Base-by-base conservation (phyloP, 2,888 invertebrate species). In the Coenonympha glycerion region DNA sequence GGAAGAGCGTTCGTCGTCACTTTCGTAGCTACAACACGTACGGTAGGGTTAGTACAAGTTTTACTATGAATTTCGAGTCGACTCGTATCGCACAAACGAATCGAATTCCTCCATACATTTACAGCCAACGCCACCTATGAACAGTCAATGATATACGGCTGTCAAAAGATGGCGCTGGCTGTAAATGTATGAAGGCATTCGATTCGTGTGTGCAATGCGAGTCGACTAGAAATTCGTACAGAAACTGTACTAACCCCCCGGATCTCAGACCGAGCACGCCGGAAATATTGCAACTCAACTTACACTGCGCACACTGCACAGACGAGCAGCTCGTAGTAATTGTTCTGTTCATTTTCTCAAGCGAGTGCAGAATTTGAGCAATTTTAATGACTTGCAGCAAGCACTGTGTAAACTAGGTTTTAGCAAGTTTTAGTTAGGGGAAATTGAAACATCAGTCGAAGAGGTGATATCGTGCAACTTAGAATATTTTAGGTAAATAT, bases 291-390 rank as follows among this genome's bases (percentile, higher is more conserved):
- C 1, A 6, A 21, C 19, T 36, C 11, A 11, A 11, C 18, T 19
- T 21, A 19, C 19, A 3, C 36, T 6, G 36, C 6, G 16, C 39
- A 18, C 26, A 41, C 28, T 26, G 11, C 18, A 18, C 18, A 28
- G 26, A 28, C 11, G 6, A 18, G 24, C 37, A 28, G 45, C 50
- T 56, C 47, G 36, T 11, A 19, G 19, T 21, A 36, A 36, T 19
- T 18, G 34, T 19, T 19, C 36, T 18, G 34, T 19, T 19, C 36
- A 36, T 36, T 36, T 36, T 36, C 36, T 21, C 36, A 21, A 19
- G 36, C 19, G 21, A 11, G 19, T 21, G 36, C 36, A 11, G 11
- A 36, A n/a, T 36, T 19, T 36, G 36, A 36, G 36, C 36, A 2
- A 19, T 19, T 36, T 36, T 36, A 36, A 36, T 36, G 19, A 36